phyloP scores from a whole-genome alignment of 2,888 invertebrate genomes.

The Caenorhabditis wallacei region DNA sequence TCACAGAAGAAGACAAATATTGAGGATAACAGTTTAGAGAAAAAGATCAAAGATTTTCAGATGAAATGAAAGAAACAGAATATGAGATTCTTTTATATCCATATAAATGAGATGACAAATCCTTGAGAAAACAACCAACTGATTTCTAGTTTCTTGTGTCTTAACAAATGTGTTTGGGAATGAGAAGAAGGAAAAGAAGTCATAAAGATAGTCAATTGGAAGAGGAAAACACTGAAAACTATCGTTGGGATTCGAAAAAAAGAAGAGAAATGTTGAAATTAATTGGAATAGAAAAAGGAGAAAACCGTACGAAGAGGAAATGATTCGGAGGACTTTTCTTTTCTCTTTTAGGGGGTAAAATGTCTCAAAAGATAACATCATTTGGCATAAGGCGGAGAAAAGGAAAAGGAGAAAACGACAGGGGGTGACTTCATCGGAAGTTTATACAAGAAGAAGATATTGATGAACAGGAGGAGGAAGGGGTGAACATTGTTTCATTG shows the following conservation, averaged over 20 bases:
- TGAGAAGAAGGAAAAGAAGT: slow-evolving; percentile 5
- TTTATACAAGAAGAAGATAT: slow-evolving; percentile 16
- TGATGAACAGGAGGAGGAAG: background rate
- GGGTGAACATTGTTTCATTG: background rate
- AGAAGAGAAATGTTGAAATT: background rate
- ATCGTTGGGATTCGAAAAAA: background rate
- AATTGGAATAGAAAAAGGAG: slow-evolving; percentile 18
- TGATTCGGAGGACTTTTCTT: background rate
- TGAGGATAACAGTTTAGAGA: slow-evolving; percentile 15
- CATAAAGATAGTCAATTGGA: background rate
- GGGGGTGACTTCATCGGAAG: slow-evolving; percentile 29
- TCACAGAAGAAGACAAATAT: slow-evolving; percentile 32
- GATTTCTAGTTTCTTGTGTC: slow-evolving; percentile 19
- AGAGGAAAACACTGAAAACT: slow-evolving; percentile 30
- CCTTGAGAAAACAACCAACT: slow-evolving; percentile 19
- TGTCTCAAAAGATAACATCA: slow-evolving; percentile 31
- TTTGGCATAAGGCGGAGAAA: slow-evolving; percentile 14
- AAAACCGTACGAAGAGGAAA: background rate
- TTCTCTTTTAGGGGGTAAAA: background rate
- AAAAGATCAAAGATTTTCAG: background rate
- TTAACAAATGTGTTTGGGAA: slow-evolving; percentile 40
- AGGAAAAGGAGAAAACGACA: background rate
- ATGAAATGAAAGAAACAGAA: background rate
- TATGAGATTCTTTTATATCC: background rate
- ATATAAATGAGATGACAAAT: slow-evolving; percentile 26